Base-by-base conservation (phyloP, 2,797 vertebrate genomes). In the Peromyscus eremicus region DNA sequence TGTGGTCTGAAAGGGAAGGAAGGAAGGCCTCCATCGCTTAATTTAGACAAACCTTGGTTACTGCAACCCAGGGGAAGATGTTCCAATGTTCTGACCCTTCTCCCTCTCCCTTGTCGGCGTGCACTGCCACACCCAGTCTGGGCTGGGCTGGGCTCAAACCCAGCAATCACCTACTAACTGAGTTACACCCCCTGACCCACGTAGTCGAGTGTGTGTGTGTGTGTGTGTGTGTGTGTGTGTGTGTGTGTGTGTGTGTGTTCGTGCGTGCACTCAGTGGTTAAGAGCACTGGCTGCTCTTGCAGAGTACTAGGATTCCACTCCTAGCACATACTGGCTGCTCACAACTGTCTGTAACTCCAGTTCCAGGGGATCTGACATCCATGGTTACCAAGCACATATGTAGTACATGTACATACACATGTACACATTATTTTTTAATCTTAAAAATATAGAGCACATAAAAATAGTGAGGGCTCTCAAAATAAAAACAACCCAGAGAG, bases 1-100 rank as follows among this genome's bases (percentile, higher is more conserved):
- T 79, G 66, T 92, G 70, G 93, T 73, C 40, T 87, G 21, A 60
- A 96, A 91, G 71, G 96, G 81, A 96, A 89, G 93, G 85, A 96
- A 95, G 75, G 77, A 49, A 96, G 75, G 87, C 91, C 68, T 96
- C 10, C 37, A 25, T 83, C 77, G 77, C 85, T 80, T 96, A 83
- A 71, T 94, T 95, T 92, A 94, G 90, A 37, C 49, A 91, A 57
- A 46, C 66, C 34, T 66, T 95, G 76, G 76, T 70, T 87, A 71
- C 95, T 75, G 16, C 75, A 75, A 6, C 37, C 13, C 32, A 23
- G 27, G 11, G 32, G 82, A 89, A 84, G 85, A 88, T 52, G 17
- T 60, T 76, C 32, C 81, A n/a, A 12, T 70, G 75, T 25, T 71
- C 6, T 4, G 70, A 32, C 34, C 94, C 62, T 68, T 82, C 88